These are phyloP conservation scores for Oncorhynchus gorbuscha DNA, from an alignment of 2,113 vertebrate genomes.

Conservation along the genomic window DNA sequence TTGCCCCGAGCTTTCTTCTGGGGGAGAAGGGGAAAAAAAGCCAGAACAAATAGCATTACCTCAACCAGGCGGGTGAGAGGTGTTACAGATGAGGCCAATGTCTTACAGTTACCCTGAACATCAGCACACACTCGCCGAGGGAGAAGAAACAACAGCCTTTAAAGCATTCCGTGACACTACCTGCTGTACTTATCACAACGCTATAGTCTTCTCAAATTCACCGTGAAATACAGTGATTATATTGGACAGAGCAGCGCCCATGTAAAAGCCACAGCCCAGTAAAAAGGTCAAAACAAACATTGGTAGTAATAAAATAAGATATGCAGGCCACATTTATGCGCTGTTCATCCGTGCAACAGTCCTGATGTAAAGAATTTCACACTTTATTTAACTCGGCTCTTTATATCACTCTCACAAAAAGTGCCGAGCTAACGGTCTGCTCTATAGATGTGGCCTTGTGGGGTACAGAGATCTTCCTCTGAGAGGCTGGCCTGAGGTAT, in stretches of 20 bases:
- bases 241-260: slow-evolving; percentile 43
- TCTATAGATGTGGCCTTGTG: slow-evolving; percentile 50
- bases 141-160: slow-evolving; percentile 12
- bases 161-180: slow-evolving; percentile 13
- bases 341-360: slow-evolving; percentile 64
- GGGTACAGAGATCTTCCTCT: slow-evolving; percentile 49
- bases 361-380: slow-evolving; percentile 77
- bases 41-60: slow-evolving; percentile 29
- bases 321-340: slow-evolving; percentile 59
- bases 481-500: slow-evolving; percentile 41
- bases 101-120: slow-evolving; percentile 30
- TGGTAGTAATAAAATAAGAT: slow-evolving; percentile 57
- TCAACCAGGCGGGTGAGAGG: slow-evolving; percentile 11
- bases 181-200: slow-evolving; percentile 4
- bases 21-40: slow-evolving; percentile 4
- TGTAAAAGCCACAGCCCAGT: slow-evolving; percentile 50
- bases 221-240: slow-evolving; percentile 57
- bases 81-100: slow-evolving; percentile 27
- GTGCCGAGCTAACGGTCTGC: slow-evolving; percentile 40
- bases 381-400: slow-evolving; percentile 77
- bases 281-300: slow-evolving; percentile 68
- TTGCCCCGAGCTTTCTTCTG: slow-evolving; percentile 30
- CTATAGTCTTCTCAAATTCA: slow-evolving; percentile 55
- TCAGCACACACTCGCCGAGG: slow-evolving; percentile 25
- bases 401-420: slow-evolving; percentile 67